Evolutionary conservation across 2,797 vertebrate genomes (phyloP).

Genomic region (Telmatherina bonti): DNA sequence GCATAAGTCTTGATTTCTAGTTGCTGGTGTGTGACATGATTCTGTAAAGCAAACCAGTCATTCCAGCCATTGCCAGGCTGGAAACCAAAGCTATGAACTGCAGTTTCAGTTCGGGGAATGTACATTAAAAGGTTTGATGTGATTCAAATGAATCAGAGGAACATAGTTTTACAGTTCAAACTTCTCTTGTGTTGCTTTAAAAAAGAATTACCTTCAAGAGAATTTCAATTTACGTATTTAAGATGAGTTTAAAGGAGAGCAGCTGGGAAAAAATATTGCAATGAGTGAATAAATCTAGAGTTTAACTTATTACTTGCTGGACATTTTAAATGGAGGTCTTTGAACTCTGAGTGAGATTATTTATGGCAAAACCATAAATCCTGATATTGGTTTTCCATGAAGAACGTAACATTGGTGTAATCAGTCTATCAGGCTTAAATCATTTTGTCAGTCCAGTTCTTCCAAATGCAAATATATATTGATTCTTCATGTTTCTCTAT

Average conservation of each 20-base stretch:
- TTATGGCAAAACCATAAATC: conserved; percentile 19
- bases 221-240: background rate
- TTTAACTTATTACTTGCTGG: background rate
- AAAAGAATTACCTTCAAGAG: background rate
- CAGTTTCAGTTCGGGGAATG: no score
- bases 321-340: background rate
- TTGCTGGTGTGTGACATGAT: no score
- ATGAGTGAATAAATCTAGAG: background rate
- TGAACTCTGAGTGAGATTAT: conserved; percentile 3
- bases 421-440: conserved; percentile 37
- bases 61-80: no score
- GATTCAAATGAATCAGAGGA: no score
- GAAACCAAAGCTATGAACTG: background rate
- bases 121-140: no score
- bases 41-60: no score
- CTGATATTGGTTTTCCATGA: background rate
- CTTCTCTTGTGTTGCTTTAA: background rate
- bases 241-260: no score
- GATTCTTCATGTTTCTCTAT: background rate
- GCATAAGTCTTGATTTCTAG: no score
- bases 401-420: conserved; percentile 42
- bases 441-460: conserved; percentile 48
- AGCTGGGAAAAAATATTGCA: no score
- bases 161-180: background rate
- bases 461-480: conserved; percentile 2